Evolutionary conservation across 2,797 vertebrate genomes (phyloP).

Genomic region (Parambassis ranga): DNA sequence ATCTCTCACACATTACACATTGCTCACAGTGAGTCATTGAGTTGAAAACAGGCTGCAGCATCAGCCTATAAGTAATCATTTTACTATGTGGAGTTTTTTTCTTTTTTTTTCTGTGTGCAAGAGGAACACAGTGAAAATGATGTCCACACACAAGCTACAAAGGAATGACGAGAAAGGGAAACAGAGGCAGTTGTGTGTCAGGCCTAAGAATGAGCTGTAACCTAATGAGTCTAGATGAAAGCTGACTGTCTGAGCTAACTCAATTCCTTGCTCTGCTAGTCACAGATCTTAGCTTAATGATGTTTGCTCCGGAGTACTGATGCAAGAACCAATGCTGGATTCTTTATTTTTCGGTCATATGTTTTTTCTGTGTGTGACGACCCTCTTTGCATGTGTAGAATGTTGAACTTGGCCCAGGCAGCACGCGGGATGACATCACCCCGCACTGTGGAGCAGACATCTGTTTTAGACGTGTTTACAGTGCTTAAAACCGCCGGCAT

Average conservation of each 20-base stretch:
- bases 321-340: conserved; percentile 43
- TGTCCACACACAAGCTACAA: conserved; percentile 9
- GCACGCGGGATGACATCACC: conserved; percentile 61
- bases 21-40: conserved; percentile 56
- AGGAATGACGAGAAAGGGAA: conserved; percentile 8
- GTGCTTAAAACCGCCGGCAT: conserved; percentile 49
- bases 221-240: conserved; percentile 69
- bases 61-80: conserved; percentile 54
- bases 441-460: conserved; percentile 57
- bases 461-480: conserved; percentile 70
- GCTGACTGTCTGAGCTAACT: conserved; percentile 69
- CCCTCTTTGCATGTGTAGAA: conserved; percentile 36
- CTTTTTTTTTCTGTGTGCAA: neutral
- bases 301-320: conserved; percentile 64
- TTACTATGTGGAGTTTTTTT: conserved; percentile 27
- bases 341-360: conserved; percentile 66
- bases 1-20: conserved; percentile 40
- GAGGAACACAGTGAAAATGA: neutral
- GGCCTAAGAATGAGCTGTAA: conserved; percentile 65
- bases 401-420: conserved; percentile 54
- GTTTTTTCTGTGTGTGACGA: conserved; percentile 32
- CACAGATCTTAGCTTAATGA: conserved; percentile 63
- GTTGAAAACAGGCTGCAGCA: conserved; percentile 49
- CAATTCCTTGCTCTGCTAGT: conserved; percentile 75
- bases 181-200: conserved; percentile 27